A percentile compares a stretch with the other conserved stretches of the same genome.
phyloP scores from a whole-genome alignment of 2,888 invertebrate species.

The Hesperia comma region DNA sequence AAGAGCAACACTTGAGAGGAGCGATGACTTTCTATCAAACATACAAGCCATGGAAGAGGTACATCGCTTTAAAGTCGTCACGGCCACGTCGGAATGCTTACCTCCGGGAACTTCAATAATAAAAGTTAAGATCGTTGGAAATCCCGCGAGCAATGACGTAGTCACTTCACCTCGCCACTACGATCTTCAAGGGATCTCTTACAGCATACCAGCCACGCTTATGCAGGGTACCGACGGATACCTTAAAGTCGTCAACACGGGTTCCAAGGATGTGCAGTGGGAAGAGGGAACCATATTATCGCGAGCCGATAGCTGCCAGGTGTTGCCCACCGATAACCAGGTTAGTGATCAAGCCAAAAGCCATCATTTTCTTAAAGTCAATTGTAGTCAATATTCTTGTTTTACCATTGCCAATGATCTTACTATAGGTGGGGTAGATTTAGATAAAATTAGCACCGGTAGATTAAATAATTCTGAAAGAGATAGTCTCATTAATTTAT shows the following conservation, averaged over 20 bases:
- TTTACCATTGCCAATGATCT: background rate
- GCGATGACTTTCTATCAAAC: background rate
- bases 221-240: conserved; percentile 43
- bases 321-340: background rate
- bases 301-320: conserved; percentile 37
- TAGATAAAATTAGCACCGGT: background rate
- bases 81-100: conserved; percentile 36
- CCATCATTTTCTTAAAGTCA: background rate
- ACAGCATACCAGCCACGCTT: conserved; percentile 44
- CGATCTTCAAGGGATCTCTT: conserved; percentile 42
- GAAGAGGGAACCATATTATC: conserved; percentile 27
- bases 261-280: conserved; percentile 35
- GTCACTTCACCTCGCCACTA: conserved; percentile 42
- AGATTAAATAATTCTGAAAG: background rate
- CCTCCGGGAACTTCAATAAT: conserved; percentile 41
- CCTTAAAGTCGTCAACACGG: conserved; percentile 45
- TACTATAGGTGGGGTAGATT: background rate
- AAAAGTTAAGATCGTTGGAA: conserved; percentile 38
- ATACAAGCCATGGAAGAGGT: conserved; percentile 32
- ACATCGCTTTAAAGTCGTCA: conserved; percentile 34
- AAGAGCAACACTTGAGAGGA: conserved; percentile 21
- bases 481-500: background rate
- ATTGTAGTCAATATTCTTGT: background rate
- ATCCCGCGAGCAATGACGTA: conserved; percentile 38
- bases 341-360: background rate